phyloP scores from a whole-genome alignment of 2,888 invertebrate genomes.

The Euzophera pinguis region DNA sequence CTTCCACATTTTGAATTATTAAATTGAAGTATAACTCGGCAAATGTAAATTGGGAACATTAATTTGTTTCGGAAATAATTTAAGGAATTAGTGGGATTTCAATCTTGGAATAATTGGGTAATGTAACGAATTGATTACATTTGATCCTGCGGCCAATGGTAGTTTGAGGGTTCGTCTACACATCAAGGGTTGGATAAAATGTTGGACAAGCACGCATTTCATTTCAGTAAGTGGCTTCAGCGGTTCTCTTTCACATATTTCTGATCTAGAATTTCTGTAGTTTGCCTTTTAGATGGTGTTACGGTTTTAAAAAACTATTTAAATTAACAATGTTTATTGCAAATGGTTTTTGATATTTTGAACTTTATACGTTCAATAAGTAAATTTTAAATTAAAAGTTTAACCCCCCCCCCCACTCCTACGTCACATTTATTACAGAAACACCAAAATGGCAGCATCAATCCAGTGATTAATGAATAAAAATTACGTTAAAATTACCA shows the following conservation, averaged over 20 bases:
- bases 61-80: slow-evolving; percentile 5
- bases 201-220: slow-evolving; percentile 39
- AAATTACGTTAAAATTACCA: too few relatives aligned
- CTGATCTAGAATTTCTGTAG: slow-evolving; percentile 29
- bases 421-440: too few relatives aligned
- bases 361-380: too few relatives aligned
- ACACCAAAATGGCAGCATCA: too few relatives aligned
- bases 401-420: too few relatives aligned
- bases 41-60: slow-evolving; percentile 26
- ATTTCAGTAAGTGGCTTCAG: slow-evolving; percentile 43
- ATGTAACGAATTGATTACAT: slow-evolving; percentile 12
- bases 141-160: slow-evolving; percentile 24
- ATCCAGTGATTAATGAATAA: too few relatives aligned
- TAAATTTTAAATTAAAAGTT: too few relatives aligned
- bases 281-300: slow-evolving; percentile 24
- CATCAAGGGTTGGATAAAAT: slow-evolving; percentile 34
- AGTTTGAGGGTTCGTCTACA: slow-evolving; percentile 26
- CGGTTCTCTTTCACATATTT: slow-evolving; percentile 31
- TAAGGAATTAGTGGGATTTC: background rate
- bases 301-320: slow-evolving; percentile 4
- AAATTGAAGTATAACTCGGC: slow-evolving; percentile 41
- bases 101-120: slow-evolving; percentile 9
- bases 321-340: slow-evolving; percentile 12
- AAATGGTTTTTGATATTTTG: background rate
- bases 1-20: slow-evolving; percentile 57